Evolutionary conservation across 2,113 vertebrate species (phyloP), one percentile per base, ranked within the genome.

Genomic region (Chascanopsetta lugubris): DNA sequence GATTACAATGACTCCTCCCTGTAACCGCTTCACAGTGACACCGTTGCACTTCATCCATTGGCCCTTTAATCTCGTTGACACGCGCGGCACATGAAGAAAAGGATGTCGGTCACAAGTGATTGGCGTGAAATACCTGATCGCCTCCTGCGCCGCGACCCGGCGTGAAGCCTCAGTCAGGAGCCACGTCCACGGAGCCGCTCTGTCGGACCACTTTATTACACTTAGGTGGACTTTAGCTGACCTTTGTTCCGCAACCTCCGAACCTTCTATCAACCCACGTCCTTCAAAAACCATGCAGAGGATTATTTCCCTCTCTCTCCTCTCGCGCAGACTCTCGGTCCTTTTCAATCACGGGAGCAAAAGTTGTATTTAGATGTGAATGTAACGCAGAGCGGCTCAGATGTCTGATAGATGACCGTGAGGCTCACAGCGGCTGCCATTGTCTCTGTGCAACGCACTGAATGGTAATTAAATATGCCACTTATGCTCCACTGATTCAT

Each of bases 391-490:
- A 42, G 29, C 45, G 59, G 65, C 22, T 56, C 59, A 76, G 72
- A 92, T 82, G 83, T 92, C 84, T 88, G 87, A 83, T 81, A 90
- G 85, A 83, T 71, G 72, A 73, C 90, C 89, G 82, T 82, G 89
- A 67, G 83, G 88, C 93, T 92, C 86, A 92, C 91, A 92, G 91
- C 93, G 90, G 92, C 85, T 86, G 63, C 93, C 91, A 94, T 95
- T 94, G 90, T 94, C 91, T 90, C 87, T 88, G 91, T 94, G 93
- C 90, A 89, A 93, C 75, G 75, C 92, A 90, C 81, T 93, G 93
- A 93, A 93, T 92, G 92, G 86, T 94, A 94, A 95, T 96, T 94
- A 94, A 94, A 94, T 94, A 92, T 93, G 93, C 93, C 90, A 94
- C 92, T 96, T 96, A 92, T 93, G 93, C 93, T 93, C 90, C 90